Base-by-base conservation (phyloP, 2,113 vertebrate species). In the Sarotherodon lohbergeri region DNA sequence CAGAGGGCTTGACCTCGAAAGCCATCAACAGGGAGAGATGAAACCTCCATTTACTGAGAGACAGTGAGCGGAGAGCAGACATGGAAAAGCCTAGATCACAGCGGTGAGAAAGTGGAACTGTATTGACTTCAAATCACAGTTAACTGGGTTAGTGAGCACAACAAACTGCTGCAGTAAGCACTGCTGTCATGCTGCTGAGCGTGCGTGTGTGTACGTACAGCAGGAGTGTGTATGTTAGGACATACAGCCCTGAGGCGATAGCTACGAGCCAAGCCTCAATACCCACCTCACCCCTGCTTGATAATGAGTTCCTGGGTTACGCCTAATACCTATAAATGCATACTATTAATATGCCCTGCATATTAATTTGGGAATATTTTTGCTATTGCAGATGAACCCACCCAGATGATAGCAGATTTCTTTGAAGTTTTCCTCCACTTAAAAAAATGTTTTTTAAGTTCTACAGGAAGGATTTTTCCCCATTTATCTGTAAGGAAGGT, bases 61-160 rank as follows among this genome's bases (percentile, higher is more conserved):
- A 41, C 50, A 11, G 36, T 1, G 71, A 86, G 55, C 4, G 17
- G 41, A 54, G 39, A 81, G 24, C 71, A 14, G 71, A 7, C 71
- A 59, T 12, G 81, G 41, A 84, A 73, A 54, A 34, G 48, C 56
- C 52, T 22, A 54, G 29, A 80, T 71, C 56, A 32, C 46, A 4
- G 61, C 4, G 9, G 52, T 7, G 55, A 83, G 59, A 17, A 66
- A 50, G 82, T 68, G 29, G 80, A 90, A 80, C 59, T 46, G 57
- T 88, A 94, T 92, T 32, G 93, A 95, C 94, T 86, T 88, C 17
- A 91, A 84, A 85, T 91, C 84, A 80, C 27, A 83, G 83, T 57
- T 89, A 95, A 94, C 90, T 92, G 89, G 91, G 93, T 94, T 94
- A 94, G 89, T 80, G 88, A 92, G 86, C 85, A 50, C 83, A 63